Conservation (phyloP, 2,888 invertebrate species). For the Petrophora chlorosata region DNA sequence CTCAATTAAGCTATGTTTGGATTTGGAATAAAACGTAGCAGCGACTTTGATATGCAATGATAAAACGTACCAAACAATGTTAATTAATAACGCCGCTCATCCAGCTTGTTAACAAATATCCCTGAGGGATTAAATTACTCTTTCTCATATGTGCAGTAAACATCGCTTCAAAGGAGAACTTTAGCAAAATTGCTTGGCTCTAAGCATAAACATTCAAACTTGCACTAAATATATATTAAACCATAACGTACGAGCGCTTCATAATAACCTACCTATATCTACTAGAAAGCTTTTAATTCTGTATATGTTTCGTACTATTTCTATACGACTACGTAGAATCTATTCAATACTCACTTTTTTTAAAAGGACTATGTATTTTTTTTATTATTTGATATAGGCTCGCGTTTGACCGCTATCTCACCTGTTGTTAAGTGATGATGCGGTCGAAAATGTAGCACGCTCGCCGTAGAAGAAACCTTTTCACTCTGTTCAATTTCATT, state of each 20-base stretch:
- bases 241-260: not conserved
- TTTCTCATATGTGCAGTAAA: constrained; percentile 28
- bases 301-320: no score
- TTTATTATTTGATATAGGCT: no score
- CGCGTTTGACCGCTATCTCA: no score
- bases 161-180: constrained; percentile 11
- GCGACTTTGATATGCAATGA: constrained; percentile 2
- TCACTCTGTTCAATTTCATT: no score
- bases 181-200: constrained; percentile 7
- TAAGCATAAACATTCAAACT: constrained; percentile 6
- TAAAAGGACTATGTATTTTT: no score
- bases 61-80: constrained; percentile 19
- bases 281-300: not conserved
- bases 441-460: no score
- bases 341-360: no score
- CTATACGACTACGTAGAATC: no score
- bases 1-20: not conserved
- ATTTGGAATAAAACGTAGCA: constrained; percentile 2
- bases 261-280: not conserved
- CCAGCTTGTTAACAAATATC: constrained; percentile 29
- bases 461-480: no score
- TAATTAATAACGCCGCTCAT: constrained; percentile 30
- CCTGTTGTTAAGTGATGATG: no score
- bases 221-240: not conserved
- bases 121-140: constrained; percentile 32